Evolutionary conservation across 2,888 invertebrate species (phyloP), one percentile per base, ranked within the genome.

Genomic region (Hypena proboscidalis): DNA sequence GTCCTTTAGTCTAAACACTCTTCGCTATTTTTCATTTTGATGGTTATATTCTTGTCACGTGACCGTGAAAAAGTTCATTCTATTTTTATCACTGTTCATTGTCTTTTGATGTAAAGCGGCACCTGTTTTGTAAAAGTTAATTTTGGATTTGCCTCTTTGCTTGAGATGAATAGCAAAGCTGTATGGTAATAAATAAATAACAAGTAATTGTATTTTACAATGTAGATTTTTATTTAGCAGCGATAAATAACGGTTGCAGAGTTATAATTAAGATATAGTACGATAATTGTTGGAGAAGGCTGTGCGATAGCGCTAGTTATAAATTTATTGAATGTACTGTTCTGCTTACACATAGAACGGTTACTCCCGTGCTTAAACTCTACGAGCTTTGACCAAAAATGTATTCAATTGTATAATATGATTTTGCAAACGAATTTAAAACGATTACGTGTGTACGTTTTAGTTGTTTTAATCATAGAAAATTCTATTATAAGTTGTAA

Each of bases 1-100:
- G 13, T 49, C 52, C 49, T 40, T 83, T 73, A 84, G 81, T 83
- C 73, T 88, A 90, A 85, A 87, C 90, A 90, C 85, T 90, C 90
- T 67, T 90, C 90, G 70, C 90, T 87, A 79, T 90, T 90, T 84
- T 90, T 90, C 90, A 90, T 90, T 87, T 89, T 90, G 87, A 43
- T 49, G 53, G 58, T 54, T 34, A 20, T 57, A 57, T 67, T 73
- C 69, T 72, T 74, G 72, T 88, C 77, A 88, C 81, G 84, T 86
- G 74, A 85, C 81, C 58, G 64, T 81, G 42, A 64, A 80, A 78
- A 74, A 64, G 75, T 74, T 79, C 68, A 70, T 78, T 59, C 32
- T 35, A 70, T 59, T 69, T 63, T 62, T 75, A 74, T 77, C 77
- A 85, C 77, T 72, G 72, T 74, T 77, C 67, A 67, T 63, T 72